Evolutionary conservation across 2,797 vertebrate genomes (phyloP).

Genomic region (Nyctibius grandis): DNA sequence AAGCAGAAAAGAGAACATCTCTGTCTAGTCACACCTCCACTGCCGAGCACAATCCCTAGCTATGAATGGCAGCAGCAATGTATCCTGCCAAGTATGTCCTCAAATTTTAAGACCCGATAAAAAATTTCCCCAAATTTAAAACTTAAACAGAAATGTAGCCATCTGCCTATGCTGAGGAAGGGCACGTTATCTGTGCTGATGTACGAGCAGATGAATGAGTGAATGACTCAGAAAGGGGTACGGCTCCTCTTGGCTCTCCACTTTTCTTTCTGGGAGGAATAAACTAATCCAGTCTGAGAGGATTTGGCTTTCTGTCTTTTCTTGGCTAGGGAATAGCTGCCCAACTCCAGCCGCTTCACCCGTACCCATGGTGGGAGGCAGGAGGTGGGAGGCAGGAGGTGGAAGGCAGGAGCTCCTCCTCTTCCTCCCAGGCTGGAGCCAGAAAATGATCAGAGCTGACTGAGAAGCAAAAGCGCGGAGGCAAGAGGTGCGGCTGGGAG

Average conservation of each 20-base stretch:
- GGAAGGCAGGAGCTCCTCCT: neutral
- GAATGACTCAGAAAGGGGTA: neutral
- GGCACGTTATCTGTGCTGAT: neutral
- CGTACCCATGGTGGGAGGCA: fast-evolving
- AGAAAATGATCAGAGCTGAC: neutral
- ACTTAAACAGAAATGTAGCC: neutral
- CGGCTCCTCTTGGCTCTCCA: neutral
- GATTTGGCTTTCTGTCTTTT: neutral
- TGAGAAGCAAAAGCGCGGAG: fast-evolving
- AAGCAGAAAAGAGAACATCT: neutral
- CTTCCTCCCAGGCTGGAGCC: neutral
- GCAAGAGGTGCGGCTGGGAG: neutral
- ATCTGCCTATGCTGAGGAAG: neutral
- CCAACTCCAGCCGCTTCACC: neutral
- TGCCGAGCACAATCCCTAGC: neutral
- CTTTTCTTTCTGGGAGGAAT: neutral
- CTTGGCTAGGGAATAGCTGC: neutral
- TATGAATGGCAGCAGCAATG: neutral
- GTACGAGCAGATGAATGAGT: neutral
- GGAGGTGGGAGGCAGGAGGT: neutral
- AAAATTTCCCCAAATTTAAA: neutral
- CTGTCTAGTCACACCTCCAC: neutral
- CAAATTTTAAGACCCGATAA: neutral
- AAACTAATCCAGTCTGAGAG: neutral
- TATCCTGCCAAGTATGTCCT: neutral